Percentiles rank a stretch among this genome's conserved stretches.
Conservation (phyloP, 2,113 vertebrate genomes). For the Urocitellus parryii region DNA sequence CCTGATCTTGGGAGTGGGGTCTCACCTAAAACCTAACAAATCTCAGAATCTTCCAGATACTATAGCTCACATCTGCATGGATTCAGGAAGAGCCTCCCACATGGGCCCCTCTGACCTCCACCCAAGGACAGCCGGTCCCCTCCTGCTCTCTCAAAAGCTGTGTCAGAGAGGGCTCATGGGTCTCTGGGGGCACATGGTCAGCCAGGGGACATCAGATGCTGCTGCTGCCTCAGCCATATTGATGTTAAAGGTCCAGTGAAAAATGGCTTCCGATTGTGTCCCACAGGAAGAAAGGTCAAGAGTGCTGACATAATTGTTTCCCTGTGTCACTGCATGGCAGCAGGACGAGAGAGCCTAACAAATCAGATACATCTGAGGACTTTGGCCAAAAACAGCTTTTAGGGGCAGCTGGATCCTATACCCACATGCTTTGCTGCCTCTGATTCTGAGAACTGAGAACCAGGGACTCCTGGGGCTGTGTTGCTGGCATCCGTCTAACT, state of each 20-base stretch:
- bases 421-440: not conserved
- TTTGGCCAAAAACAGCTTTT: not conserved
- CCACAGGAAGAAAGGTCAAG: not conserved
- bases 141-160: not conserved
- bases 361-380: not conserved
- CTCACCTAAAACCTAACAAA: not conserved
- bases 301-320: not conserved
- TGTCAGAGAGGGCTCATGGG: no score
- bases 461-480: not conserved
- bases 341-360: not conserved
- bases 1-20: not conserved
- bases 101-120: not conserved
- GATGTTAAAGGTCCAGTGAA: not conserved
- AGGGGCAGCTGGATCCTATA: not conserved
- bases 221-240: not conserved
- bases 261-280: not conserved
- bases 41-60: not conserved
- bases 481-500: not conserved
- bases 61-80: not conserved
- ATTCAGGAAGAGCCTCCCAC: not conserved
- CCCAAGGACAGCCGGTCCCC: not conserved
- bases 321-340: accelerated
- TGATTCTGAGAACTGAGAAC: not conserved
- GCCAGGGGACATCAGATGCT: not conserved
- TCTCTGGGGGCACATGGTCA: not conserved